Evolutionary conservation across 2,113 vertebrate genomes (phyloP).

Genomic region (Sander lucioperca): DNA sequence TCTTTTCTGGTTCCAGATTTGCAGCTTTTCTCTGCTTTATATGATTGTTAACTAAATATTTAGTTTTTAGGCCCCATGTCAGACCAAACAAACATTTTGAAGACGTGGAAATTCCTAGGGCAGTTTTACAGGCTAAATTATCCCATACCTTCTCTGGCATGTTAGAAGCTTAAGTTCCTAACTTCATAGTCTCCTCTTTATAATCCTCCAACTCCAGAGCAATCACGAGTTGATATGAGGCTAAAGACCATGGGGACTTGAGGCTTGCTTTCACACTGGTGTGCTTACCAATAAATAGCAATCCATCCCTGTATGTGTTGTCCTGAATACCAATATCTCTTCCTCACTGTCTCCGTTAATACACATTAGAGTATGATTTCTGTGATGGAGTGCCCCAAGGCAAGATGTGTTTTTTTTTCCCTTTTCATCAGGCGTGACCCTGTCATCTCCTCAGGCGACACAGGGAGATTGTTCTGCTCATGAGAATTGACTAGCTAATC

Average conservation of each 20-base stretch:
- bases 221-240: slow-evolving; percentile 19
- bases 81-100: not conserved
- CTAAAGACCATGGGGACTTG: slow-evolving; percentile 1
- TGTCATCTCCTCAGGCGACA: slow-evolving; percentile 65
- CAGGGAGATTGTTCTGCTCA: slow-evolving; percentile 69
- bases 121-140: not conserved
- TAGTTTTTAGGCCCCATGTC: not conserved
- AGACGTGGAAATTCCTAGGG: not conserved
- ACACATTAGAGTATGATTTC: slow-evolving; percentile 55
- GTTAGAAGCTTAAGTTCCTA: not conserved
- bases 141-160: not conserved
- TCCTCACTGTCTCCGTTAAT: slow-evolving; percentile 58
- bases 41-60: not conserved
- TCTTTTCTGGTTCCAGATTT: not conserved
- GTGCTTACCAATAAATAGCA: slow-evolving; percentile 54
- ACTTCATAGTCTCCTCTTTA: not conserved
- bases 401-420: slow-evolving; percentile 21
- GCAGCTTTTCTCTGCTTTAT: not conserved
- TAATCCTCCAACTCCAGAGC: slow-evolving; percentile 8
- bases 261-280: slow-evolving; percentile 13
- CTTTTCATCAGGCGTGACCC: slow-evolving; percentile 65
- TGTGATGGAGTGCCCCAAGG: slow-evolving; percentile 58
- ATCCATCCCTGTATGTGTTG: slow-evolving; percentile 17
- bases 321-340: slow-evolving; percentile 46
- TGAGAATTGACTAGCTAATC: slow-evolving; percentile 79